Conservation (phyloP, 2,797 vertebrate genomes). For the Mus caroli region DNA sequence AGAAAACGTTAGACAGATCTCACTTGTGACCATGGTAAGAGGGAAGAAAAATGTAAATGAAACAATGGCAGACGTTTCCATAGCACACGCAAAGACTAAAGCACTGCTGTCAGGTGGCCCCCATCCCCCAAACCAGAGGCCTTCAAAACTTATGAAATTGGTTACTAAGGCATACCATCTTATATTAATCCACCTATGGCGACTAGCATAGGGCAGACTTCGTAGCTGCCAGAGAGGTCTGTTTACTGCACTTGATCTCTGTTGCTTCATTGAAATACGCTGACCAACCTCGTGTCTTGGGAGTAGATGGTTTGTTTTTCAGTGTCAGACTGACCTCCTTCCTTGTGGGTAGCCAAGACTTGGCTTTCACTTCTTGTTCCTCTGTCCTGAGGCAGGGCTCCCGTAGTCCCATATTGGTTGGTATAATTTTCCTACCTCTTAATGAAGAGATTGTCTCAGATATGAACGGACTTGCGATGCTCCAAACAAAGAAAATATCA, state of each 20-base stretch:
- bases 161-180: background rate
- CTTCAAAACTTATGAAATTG: conserved; percentile 39
- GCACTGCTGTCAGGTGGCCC: background rate
- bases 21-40: conserved; percentile 8
- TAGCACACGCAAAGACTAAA: conserved; percentile 28
- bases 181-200: background rate
- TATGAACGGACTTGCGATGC: background rate
- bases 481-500: background rate
- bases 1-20: conserved; percentile 62
- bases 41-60: conserved; percentile 3
- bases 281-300: background rate
- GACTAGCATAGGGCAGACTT: background rate
- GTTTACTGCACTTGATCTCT: background rate
- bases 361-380: background rate
- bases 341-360: too few relatives aligned
- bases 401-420: background rate
- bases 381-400: background rate
- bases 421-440: background rate
- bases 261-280: background rate
- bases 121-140: background rate
- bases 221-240: background rate
- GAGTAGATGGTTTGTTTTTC: background rate
- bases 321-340: background rate
- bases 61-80: conserved; percentile 29
- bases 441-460: background rate